Conservation (phyloP, 2,113 vertebrate genomes). For the Psittacula cyanocephala region DNA sequence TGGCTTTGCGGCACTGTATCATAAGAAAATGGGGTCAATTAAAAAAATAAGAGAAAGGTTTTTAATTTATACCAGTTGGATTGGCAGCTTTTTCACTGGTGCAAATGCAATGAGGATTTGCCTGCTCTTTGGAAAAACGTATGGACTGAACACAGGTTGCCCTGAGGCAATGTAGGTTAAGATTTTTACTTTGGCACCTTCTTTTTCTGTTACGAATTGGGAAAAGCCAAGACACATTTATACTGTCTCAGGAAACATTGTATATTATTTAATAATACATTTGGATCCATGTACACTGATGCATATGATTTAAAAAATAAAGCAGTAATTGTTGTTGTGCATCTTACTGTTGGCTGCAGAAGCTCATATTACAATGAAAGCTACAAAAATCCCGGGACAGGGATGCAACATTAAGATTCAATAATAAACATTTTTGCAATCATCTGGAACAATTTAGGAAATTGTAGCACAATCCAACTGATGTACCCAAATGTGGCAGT, state of each 20-base stretch:
- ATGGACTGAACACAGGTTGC: neutral
- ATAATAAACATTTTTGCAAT: neutral
- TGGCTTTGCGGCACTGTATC: neutral
- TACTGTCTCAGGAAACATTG: neutral
- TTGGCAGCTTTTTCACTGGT: neutral
- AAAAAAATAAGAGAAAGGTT: neutral
- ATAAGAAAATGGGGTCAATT: neutral
- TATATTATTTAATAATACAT: neutral
- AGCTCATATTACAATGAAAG: neutral
- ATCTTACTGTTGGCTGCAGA: neutral
- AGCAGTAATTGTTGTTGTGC: neutral
- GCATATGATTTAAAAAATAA: neutral
- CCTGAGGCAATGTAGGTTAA: neutral
- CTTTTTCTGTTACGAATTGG: neutral
- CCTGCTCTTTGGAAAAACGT: neutral
- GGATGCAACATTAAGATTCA: neutral
- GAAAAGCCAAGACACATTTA: neutral
- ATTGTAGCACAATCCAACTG: neutral
- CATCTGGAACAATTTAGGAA: neutral
- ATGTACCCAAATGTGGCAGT: neutral
- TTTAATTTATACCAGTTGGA: neutral
- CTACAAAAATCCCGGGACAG: neutral
- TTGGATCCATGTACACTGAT: neutral
- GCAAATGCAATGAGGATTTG: neutral
- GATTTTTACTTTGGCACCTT: neutral